A percentile compares a stretch with the other conserved stretches of the same genome.
These are phyloP conservation scores for Scaptomyza graminum DNA, from an alignment of 1,140 invertebrate species.

Conservation along the genomic window DNA sequence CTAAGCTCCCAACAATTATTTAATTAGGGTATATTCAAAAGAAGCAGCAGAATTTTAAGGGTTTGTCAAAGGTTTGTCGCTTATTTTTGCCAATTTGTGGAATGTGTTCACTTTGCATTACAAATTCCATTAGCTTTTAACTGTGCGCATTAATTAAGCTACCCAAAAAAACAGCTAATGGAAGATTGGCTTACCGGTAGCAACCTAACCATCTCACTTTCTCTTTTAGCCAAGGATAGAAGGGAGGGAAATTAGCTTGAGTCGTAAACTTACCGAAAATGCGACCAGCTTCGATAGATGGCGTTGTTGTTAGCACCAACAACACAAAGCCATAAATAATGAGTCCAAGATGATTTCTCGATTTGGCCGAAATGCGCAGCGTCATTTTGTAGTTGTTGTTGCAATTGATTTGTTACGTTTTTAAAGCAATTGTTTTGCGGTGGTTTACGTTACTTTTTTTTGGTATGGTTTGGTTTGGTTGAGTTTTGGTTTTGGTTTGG, in stretches of 20 bases:
- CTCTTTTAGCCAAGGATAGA: not conserved
- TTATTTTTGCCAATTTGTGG: constrained; percentile 43
- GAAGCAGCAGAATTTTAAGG: constrained; percentile 15
- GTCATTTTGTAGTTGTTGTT: constrained; percentile 71
- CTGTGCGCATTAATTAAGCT: constrained; percentile 67
- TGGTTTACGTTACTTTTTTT: constrained; percentile 66
- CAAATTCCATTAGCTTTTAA: constrained; percentile 78
- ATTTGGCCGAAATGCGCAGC: constrained; percentile 77
- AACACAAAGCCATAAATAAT: constrained; percentile 76
- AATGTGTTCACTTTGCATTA: constrained; percentile 65
- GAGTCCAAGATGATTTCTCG: constrained; percentile 76
- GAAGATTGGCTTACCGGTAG: constrained; percentile 29
- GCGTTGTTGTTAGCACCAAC: constrained; percentile 62
- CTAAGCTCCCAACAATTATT: not conserved
- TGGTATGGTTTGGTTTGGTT: constrained; percentile 31
- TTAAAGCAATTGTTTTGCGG: constrained; percentile 73
- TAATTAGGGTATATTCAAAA: not conserved
- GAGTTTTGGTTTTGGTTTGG: constrained; percentile 11
- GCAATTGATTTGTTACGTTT: constrained; percentile 20
- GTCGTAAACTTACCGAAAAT: constrained; percentile 72
- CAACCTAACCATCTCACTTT: constrained; percentile 17
- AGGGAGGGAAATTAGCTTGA: not conserved
- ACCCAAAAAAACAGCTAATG: constrained; percentile 39
- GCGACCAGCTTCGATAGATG: constrained; percentile 64
- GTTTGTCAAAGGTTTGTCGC: constrained; percentile 2